Percentiles rank a stretch among this genome's conserved stretches.
These are phyloP conservation scores for Donacobius atricapilla DNA, from an alignment of 2,113 vertebrate species.

Conservation along the genomic window DNA sequence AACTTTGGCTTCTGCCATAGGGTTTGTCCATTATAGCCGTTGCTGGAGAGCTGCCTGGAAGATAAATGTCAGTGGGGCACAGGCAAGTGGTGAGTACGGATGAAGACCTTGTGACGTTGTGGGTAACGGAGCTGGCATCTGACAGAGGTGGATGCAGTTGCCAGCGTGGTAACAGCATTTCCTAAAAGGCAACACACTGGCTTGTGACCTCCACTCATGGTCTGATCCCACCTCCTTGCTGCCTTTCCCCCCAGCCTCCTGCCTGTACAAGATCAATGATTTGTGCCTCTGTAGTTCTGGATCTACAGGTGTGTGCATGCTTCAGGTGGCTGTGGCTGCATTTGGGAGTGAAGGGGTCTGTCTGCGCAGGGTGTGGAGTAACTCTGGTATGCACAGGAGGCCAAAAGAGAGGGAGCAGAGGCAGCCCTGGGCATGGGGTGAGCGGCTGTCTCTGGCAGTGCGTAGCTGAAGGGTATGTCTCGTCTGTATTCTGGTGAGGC, in stretches of 20 bases:
- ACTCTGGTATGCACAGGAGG: neutral
- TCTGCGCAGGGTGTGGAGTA: neutral
- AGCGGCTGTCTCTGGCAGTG: neutral
- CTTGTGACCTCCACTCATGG: neutral
- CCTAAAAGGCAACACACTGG: neutral
- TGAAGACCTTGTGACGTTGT: neutral
- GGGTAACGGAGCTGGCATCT: rapidly evolving
- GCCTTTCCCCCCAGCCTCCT: neutral
- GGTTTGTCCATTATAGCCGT: neutral
- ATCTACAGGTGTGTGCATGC: neutral
- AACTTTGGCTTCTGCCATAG: neutral
- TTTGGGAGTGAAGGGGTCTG: neutral
- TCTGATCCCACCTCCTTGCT: neutral
- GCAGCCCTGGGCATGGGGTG: rapidly evolving
- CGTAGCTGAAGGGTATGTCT: neutral
- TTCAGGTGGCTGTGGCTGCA: neutral
- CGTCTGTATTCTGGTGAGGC: neutral
- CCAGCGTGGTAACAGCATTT: neutral
- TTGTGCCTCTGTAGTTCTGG: neutral
- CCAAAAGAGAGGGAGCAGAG: neutral
- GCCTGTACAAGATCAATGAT: neutral
- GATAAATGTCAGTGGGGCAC: neutral
- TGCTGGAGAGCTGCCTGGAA: neutral
- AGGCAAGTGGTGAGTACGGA: neutral
- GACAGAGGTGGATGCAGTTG: neutral